Base-by-base conservation (phyloP, 2,888 invertebrate genomes). In the Sinotaia quadrata region DNA sequence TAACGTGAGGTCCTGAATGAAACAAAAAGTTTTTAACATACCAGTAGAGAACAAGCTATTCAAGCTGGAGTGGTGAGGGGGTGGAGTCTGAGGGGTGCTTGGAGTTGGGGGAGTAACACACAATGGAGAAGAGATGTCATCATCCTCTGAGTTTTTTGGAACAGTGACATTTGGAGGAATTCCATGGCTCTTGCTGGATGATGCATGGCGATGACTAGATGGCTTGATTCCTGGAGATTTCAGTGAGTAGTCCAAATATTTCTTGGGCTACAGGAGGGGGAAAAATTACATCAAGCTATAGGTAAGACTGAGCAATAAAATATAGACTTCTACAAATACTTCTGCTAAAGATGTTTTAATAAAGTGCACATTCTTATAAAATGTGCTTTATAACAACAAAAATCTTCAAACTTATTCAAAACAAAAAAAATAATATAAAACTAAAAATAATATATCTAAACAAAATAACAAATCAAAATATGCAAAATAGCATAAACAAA, bases 171-270 rank as follows among this genome's bases (percentile, higher is more conserved):
- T 75, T 52, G 81, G 77, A 49, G 80, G 75, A 63, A 80, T 76
- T 29, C 79, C 73, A 59, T 81, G 83, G 52, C 73, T 77, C 60
- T 80, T 76, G 52, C 78, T 80, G 56, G 82, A 78, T 24, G 79
- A 71, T 33, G 76, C 76, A 51, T 78, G 75, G 18, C 78, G 76
- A 56, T 81, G 78, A 41, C 80, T 71, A 68, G 76, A 75, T 56
- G 94, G 93, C 88, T 97, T 97, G 79, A 96, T 94, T 5, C 95
- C 95, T 0, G 95, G 95, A 41, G 94, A 95, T 89, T 97, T 97
- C 78, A 96, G 89, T 65, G 93, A 92, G 81, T 95, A 90, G 66
- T 94, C 93, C 33, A 60, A 56, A 2, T 94, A 95, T 87, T 92
- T 93, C 41, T 96, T 92, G 0, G 94, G 92, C 94, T 93, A 85